Conservation (phyloP, 1,140 invertebrate species). For the Bombus polaris region DNA sequence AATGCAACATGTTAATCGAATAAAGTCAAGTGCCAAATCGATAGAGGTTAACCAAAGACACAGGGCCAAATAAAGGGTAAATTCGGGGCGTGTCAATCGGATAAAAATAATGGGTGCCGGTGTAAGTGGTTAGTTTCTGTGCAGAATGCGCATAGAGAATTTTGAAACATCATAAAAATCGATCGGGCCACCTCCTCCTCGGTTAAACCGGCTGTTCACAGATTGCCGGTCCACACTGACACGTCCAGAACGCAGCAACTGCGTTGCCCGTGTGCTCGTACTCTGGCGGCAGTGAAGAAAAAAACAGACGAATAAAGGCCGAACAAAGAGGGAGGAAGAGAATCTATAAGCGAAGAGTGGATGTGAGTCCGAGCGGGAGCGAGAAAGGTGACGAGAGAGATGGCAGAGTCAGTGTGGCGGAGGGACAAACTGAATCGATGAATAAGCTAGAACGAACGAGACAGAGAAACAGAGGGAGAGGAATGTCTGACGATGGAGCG, state of each 20-base stretch:
- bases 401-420: background rate
- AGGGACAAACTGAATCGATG: constrained; percentile 21
- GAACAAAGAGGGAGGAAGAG: background rate
- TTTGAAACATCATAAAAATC: constrained; percentile 71
- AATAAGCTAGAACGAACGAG: background rate
- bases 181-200: constrained; percentile 48
- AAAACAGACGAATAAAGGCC: background rate
- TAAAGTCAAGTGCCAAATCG: background rate
- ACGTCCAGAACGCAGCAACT: constrained; percentile 5
- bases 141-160: constrained; percentile 56
- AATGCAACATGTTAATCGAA: background rate
- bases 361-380: background rate
- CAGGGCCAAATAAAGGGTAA: background rate
- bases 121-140: constrained; percentile 34
- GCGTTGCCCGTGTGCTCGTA: background rate
- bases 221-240: constrained; percentile 40
- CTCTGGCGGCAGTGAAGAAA: background rate
- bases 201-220: constrained; percentile 50
- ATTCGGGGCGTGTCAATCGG: background rate
- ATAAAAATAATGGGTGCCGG: background rate
- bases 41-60: background rate
- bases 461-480: too few relatives aligned
- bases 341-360: background rate
- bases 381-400: background rate
- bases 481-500: background rate